phyloP scores from a whole-genome alignment of 2,888 invertebrate species.

The Cosmorhoe ocellata region DNA sequence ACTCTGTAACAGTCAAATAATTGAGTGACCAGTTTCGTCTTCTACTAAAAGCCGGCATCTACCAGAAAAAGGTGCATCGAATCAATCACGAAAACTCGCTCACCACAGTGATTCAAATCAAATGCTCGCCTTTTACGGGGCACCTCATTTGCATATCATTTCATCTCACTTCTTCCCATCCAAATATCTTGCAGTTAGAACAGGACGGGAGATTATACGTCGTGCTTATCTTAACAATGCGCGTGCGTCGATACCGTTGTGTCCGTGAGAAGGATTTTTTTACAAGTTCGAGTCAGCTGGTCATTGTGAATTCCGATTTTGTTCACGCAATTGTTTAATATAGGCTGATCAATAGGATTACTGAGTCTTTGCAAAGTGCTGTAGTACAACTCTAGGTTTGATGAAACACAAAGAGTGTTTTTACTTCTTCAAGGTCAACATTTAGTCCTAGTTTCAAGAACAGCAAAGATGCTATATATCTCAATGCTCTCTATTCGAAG shows the following conservation, averaged over 20 bases:
- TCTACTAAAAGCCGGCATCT: constrained; percentile 56
- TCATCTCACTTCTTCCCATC: constrained; percentile 44
- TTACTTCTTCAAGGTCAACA: no score
- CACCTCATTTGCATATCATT: constrained; percentile 62
- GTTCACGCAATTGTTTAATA: constrained; percentile 13
- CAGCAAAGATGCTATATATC: no score
- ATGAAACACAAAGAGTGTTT: no score
- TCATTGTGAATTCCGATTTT: constrained; percentile 49
- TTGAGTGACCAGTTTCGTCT: constrained; percentile 49
- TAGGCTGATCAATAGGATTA: no score
- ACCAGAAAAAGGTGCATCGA: constrained; percentile 72
- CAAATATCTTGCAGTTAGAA: constrained; percentile 31
- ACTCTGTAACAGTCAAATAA: constrained; percentile 55
- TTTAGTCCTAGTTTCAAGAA: no score
- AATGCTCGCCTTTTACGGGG: constrained; percentile 59
- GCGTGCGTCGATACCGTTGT: constrained; percentile 71
- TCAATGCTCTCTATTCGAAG: no score
- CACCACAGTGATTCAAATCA: constrained; percentile 57
- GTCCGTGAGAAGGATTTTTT: constrained; percentile 76
- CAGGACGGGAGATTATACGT: constrained; percentile 45
- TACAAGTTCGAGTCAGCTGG: constrained; percentile 55
- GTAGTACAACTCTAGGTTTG: no score
- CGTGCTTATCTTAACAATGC: constrained; percentile 63
- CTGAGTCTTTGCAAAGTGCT: no score
- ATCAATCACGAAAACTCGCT: constrained; percentile 69